Percentiles rank a stretch among this genome's conserved stretches.
phyloP scores from a whole-genome alignment of 2,888 invertebrate species.

The Gnatocerus cornutus region DNA sequence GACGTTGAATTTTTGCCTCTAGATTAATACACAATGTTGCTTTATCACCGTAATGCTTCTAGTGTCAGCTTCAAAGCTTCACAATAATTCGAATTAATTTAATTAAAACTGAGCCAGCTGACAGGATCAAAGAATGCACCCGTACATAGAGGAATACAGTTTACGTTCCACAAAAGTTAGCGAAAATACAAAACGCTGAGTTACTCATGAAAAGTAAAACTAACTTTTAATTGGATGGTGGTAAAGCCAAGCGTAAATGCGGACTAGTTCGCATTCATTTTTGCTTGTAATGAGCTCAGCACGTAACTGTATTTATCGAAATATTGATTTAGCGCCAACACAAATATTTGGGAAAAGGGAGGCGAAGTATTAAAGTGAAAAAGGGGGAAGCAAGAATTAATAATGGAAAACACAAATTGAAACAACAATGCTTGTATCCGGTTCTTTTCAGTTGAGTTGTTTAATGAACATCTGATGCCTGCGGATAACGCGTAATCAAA shows the following conservation, averaged over 20 bases:
- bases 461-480: slow-evolving; percentile 54
- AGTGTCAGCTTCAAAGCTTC: background rate
- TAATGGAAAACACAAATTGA: slow-evolving; percentile 52
- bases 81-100: slow-evolving; percentile 6
- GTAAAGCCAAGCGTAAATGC: slow-evolving; percentile 46
- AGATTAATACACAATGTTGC: too few relatives aligned
- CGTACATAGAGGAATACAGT: background rate
- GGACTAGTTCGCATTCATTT: slow-evolving; percentile 36
- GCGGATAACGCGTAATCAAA: slow-evolving; percentile 50
- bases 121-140: slow-evolving; percentile 25
- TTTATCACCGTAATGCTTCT: too few relatives aligned
- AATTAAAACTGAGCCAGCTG: slow-evolving; percentile 1
- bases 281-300: background rate
- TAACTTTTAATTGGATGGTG: slow-evolving; percentile 54
- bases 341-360: slow-evolving; percentile 38
- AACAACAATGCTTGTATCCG: slow-evolving; percentile 51
- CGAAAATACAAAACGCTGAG: slow-evolving; percentile 41
- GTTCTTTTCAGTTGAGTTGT: slow-evolving; percentile 53
- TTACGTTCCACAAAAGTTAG: background rate
- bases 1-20: too few relatives aligned
- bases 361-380: slow-evolving; percentile 35
- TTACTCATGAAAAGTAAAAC: slow-evolving; percentile 49
- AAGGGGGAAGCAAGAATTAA: slow-evolving; percentile 42
- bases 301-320: slow-evolving; percentile 1
- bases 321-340: slow-evolving; percentile 19